A percentile compares a stretch with the other conserved stretches of the same genome.
Evolutionary conservation across 2,113 vertebrate genomes (phyloP).

Genomic region (Siniperca chuatsi): DNA sequence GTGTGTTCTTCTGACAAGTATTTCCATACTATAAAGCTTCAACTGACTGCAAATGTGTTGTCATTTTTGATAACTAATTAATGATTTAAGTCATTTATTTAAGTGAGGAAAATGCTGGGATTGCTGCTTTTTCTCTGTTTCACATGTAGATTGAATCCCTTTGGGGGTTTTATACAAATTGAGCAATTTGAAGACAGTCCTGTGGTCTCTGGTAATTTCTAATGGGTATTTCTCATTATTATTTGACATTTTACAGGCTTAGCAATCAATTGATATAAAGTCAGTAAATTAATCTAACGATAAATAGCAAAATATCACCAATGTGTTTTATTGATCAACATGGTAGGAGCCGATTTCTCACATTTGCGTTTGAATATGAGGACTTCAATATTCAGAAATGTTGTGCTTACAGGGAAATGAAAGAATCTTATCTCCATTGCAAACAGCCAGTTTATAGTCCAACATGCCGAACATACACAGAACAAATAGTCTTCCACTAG

Average conservation of each 20-base stretch:
- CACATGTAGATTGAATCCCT: not conserved
- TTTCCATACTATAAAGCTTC: not conserved
- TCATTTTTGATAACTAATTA: not conserved
- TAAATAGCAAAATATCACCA: not conserved
- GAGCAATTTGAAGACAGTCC: no score
- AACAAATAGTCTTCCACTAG: not conserved
- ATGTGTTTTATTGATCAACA: not conserved
- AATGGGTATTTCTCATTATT: not conserved
- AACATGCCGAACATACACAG: not conserved
- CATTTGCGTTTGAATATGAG: no score
- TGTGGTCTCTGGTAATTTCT: not conserved
- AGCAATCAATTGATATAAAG: not conserved
- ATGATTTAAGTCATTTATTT: not conserved
- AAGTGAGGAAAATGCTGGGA: not conserved
- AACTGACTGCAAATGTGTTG: not conserved
- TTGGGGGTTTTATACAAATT: no score
- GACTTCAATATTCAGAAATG: no score
- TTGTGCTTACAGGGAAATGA: no score
- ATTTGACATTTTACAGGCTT: not conserved
- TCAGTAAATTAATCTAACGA: not conserved
- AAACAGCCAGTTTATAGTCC: no score
- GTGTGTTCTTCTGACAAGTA: not conserved
- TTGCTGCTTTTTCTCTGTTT: not conserved
- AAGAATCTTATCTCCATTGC: no score
- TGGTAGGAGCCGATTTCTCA: no score